A percentile compares a stretch with the other conserved stretches of the same genome.
Conservation (phyloP, 2,888 invertebrate genomes). For the Drosophila melanocephala region DNA sequence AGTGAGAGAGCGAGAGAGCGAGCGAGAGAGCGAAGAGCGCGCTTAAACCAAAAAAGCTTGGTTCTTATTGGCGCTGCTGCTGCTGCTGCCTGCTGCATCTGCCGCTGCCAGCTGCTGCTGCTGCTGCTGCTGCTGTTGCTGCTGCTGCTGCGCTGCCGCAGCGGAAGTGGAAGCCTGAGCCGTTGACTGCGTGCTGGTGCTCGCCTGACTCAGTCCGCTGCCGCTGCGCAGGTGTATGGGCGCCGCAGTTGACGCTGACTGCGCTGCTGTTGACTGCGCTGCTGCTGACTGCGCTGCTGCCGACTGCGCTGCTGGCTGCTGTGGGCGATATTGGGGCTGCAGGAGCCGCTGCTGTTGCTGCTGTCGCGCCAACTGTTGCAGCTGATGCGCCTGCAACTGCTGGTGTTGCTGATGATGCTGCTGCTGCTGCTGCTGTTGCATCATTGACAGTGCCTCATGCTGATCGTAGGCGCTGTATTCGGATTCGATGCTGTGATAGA, state of each 20-base stretch:
- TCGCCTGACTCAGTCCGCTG: constrained; percentile 84
- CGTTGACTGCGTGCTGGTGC: constrained; percentile 84
- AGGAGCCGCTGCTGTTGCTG: constrained; percentile 74
- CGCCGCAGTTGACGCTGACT: constrained; percentile 60
- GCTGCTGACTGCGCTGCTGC: constrained; percentile 49
- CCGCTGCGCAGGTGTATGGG: constrained; percentile 84
- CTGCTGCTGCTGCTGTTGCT: constrained; percentile 67
- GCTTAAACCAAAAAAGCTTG: constrained; percentile 85
- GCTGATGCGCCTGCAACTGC: constrained; percentile 68
- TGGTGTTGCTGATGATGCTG: constrained; percentile 68
- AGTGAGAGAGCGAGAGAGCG: constrained; percentile 24
- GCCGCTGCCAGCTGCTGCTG: constrained; percentile 71
- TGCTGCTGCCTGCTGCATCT: constrained; percentile 53
- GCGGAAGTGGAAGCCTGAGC: constrained; percentile 78
- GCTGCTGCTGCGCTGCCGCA: constrained; percentile 75
- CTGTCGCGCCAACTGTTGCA: constrained; percentile 61
- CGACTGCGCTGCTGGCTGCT: constrained; percentile 22
- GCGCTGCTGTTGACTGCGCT: constrained; percentile 68
- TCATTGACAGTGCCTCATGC: constrained; percentile 87
- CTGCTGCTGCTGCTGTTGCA: constrained; percentile 62
- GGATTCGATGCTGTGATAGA: constrained; percentile 95
- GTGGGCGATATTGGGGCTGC: constrained; percentile 76
- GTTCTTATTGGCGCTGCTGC: constrained; percentile 70
- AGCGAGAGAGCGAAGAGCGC: constrained; percentile 22
- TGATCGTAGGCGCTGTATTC: constrained; percentile 92